Evolutionary conservation across 2,797 vertebrate species (phyloP).

Genomic region (Silurus lanzhouensis): DNA sequence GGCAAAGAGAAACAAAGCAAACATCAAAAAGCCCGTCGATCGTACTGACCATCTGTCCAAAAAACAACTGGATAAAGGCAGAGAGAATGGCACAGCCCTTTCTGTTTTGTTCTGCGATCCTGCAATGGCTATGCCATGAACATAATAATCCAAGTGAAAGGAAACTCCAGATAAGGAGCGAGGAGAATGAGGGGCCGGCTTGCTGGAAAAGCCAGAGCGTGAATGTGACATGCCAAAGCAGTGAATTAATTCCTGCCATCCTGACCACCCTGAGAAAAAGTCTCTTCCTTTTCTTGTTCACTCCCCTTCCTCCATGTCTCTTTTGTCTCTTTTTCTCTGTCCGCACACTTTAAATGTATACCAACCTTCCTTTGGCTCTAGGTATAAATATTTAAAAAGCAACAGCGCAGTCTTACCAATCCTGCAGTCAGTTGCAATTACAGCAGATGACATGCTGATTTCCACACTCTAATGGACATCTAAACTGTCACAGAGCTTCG

Average conservation of each 20-base stretch:
- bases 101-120: constrained; percentile 55
- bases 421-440: constrained; percentile 61
- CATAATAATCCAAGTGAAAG: constrained; percentile 56
- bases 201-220: constrained; percentile 61
- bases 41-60: constrained; percentile 37
- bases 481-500: constrained; percentile 41
- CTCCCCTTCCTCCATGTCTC: constrained; percentile 32
- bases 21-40: constrained; percentile 45
- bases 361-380: constrained; percentile 47
- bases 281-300: background rate
- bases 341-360: constrained; percentile 37
- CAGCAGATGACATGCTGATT: constrained; percentile 47
- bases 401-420: constrained; percentile 58
- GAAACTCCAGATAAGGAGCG: constrained; percentile 51
- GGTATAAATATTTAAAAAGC: constrained; percentile 66
- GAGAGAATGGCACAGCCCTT: constrained; percentile 42
- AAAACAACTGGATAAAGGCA: constrained; percentile 50
- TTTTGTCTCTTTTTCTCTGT: constrained; percentile 34
- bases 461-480: constrained; percentile 52
- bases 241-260: constrained; percentile 67
- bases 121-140: constrained; percentile 48
- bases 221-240: constrained; percentile 71
- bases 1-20: constrained; percentile 48
- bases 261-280: constrained; percentile 72
- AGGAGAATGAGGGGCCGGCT: constrained; percentile 74